These are phyloP conservation scores for Diploptera punctata DNA, from an alignment of 2,888 invertebrate genomes.

Conservation along the genomic window DNA sequence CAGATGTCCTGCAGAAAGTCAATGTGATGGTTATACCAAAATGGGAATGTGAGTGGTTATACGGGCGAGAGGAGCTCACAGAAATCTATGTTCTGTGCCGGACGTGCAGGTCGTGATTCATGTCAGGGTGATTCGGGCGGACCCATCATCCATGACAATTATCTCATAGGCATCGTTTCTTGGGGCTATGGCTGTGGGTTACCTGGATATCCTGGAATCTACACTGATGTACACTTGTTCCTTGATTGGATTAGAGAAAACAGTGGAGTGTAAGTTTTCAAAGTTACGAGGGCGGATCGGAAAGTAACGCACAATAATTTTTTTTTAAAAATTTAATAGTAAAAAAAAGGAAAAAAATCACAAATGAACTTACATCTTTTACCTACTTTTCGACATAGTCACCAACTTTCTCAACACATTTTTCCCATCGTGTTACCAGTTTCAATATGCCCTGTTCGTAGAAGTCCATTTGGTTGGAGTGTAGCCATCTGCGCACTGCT, in stretches of 20 bases:
- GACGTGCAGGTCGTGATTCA: conserved; percentile 57
- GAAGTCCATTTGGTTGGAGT: too few species aligned
- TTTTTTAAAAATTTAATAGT: too few species aligned
- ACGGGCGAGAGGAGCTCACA: conserved; percentile 43
- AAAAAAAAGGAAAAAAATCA: too few species aligned
- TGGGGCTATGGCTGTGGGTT: conserved; percentile 23
- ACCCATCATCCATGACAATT: conserved; percentile 6
- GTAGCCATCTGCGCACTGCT: too few species aligned
- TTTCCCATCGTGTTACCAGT: too few species aligned
- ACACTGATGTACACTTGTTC: not conserved
- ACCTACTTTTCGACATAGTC: too few species aligned
- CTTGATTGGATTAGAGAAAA: not conserved
- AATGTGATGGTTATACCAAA: not conserved
- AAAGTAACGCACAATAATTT: too few species aligned
- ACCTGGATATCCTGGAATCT: too few species aligned
- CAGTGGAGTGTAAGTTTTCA: not conserved
- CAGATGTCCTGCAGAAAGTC: not conserved
- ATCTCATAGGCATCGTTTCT: conserved; percentile 15
- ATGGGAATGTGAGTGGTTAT: not conserved
- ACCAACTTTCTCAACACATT: too few species aligned
- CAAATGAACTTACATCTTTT: too few species aligned
- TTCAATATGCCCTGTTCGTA: too few species aligned
- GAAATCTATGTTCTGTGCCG: conserved; percentile 62
- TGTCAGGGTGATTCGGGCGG: conserved; percentile 53
- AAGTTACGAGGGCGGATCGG: too few species aligned